A percentile compares a stretch with the other conserved stretches of the same genome.
Conservation (phyloP, 1,140 invertebrate species). For the Drosophila simulans region DNA sequence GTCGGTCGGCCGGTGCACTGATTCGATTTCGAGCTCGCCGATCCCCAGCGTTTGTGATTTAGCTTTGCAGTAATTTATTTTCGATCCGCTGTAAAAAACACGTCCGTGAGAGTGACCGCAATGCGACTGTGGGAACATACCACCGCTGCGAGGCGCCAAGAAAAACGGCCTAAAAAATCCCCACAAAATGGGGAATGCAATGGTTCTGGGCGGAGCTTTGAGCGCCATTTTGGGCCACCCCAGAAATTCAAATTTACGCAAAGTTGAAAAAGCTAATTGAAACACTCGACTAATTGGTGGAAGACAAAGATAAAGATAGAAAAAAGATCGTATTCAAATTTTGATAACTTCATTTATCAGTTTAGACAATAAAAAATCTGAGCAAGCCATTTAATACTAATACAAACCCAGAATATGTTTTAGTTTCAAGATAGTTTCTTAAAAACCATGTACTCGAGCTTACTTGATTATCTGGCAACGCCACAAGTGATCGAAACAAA, state of each 20-base stretch:
- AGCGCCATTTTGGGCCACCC: not conserved
- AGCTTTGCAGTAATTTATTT: not conserved
- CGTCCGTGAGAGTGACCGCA: not conserved
- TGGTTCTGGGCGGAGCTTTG: too few relatives aligned
- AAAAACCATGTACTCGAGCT: not conserved
- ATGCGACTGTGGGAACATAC: not conserved
- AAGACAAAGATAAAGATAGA: too few relatives aligned
- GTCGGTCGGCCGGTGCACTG: slow-evolving; percentile 5
- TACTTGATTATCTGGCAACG: slow-evolving; percentile 7
- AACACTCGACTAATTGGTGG: too few relatives aligned
- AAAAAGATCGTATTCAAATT: too few relatives aligned
- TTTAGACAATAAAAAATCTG: too few relatives aligned
- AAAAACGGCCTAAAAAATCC: not conserved
- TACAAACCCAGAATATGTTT: too few relatives aligned
- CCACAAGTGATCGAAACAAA: not conserved
- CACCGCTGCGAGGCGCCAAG: not conserved
- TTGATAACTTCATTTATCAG: too few relatives aligned
- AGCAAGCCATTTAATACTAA: too few relatives aligned
- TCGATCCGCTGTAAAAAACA: not conserved
- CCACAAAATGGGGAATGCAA: not conserved
- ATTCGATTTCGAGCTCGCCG: slow-evolving; percentile 2
- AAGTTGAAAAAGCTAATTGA: too few relatives aligned
- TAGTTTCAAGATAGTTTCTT: too few relatives aligned
- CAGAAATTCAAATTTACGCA: not conserved
- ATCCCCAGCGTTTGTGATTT: slow-evolving; percentile 4